Evolutionary conservation across 2,113 vertebrate species (phyloP).

Genomic region (Galeopterus variegatus): DNA sequence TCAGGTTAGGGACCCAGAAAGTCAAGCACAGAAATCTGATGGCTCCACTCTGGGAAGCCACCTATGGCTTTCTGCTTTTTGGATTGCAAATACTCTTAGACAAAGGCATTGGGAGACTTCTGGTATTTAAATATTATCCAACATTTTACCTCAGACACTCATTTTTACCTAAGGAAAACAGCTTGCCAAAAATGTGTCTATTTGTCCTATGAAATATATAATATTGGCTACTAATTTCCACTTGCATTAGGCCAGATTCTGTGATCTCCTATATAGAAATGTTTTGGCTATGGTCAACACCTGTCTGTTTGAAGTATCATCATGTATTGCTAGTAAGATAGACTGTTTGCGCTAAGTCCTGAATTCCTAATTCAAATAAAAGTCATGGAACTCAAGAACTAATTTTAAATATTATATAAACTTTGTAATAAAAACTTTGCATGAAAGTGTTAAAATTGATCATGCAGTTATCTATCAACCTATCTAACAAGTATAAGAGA

Average conservation of each 20-base stretch:
- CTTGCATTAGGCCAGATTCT: background rate
- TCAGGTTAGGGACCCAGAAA: background rate
- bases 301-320: background rate
- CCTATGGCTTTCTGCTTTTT: background rate
- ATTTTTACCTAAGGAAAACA: slow-evolving; percentile 18
- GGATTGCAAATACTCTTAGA: background rate
- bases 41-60: background rate
- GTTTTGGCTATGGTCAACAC: background rate
- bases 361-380: slow-evolving; percentile 30
- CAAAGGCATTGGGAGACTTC: background rate
- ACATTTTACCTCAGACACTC: background rate
- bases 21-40: background rate
- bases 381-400: background rate
- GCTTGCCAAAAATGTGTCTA: background rate
- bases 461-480: background rate
- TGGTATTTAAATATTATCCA: background rate
- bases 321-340: background rate
- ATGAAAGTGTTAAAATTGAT: slow-evolving; percentile 17
- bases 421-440: slow-evolving; percentile 2
- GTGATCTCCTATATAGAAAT: background rate
- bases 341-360: background rate
- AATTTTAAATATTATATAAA: slow-evolving; percentile 29
- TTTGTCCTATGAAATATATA: background rate
- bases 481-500: background rate
- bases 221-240: background rate